Conservation (phyloP, 2,113 vertebrate genomes). For the Pseudorhombus dupliciocellatus region DNA sequence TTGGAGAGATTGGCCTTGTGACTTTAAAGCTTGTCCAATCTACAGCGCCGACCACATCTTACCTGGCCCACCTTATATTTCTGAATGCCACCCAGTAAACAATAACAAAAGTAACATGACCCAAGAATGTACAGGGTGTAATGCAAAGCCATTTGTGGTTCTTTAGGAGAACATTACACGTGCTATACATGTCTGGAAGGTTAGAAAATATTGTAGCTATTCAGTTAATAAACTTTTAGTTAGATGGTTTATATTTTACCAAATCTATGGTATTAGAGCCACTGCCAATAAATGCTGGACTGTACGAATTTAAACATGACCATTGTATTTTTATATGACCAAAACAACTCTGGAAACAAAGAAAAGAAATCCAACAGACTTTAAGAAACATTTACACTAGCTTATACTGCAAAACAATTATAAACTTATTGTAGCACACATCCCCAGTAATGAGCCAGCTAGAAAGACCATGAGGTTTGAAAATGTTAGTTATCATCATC, state of each 20-base stretch:
- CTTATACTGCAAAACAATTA: neutral
- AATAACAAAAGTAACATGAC: neutral
- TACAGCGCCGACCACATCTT: conserved; percentile 80
- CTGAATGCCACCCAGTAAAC: neutral
- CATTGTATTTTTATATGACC: conserved; percentile 19
- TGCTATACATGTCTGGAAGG: neutral
- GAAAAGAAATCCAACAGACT: neutral
- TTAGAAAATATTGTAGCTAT: neutral
- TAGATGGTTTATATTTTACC: neutral
- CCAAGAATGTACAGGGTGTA: neutral
- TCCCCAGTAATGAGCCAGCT: too few relatives aligned
- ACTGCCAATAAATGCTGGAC: neutral
- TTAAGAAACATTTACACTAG: neutral
- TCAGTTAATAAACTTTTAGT: neutral
- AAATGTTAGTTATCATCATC: too few relatives aligned
- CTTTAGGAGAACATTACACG: neutral
- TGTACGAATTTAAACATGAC: neutral
- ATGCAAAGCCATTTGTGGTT: neutral
- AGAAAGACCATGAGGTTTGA: too few relatives aligned
- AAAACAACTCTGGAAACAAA: too few relatives aligned
- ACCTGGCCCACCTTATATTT: conserved; percentile 86
- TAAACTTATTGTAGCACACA: too few relatives aligned
- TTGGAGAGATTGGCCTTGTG: conserved; percentile 91
- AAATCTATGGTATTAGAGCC: neutral
- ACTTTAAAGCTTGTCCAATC: conserved; percentile 85